Conservation (phyloP, 2,113 vertebrate genomes). For the Colius striatus region DNA sequence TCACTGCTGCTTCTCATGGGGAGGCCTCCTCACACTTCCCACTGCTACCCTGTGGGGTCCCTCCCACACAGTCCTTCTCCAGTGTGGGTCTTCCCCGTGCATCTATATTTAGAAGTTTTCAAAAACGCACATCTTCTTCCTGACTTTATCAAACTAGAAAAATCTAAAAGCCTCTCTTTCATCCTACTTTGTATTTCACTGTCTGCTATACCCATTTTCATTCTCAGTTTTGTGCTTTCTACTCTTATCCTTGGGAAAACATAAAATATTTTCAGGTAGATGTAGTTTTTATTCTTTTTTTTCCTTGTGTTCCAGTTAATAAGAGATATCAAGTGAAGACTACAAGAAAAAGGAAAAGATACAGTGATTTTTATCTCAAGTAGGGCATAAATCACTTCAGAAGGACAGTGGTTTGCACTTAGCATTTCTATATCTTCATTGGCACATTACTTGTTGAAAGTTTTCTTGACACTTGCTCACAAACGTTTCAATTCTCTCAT, state of each 20-base stretch:
- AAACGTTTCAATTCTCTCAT: not conserved
- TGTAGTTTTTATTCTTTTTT: not conserved
- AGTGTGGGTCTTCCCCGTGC: not conserved
- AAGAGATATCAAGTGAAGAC: not conserved
- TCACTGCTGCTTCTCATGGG: too few species aligned
- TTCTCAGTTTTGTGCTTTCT: not conserved
- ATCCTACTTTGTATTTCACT: not conserved
- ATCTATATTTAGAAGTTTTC: not conserved
- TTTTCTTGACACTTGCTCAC: not conserved
- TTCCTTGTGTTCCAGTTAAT: not conserved
- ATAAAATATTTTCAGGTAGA: not conserved
- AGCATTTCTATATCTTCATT: not conserved
- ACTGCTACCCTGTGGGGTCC: too few species aligned
- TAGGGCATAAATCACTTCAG: not conserved
- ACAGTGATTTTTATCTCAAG: not conserved
- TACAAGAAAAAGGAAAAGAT: not conserved
- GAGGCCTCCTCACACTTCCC: too few species aligned
- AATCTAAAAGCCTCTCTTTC: not conserved
- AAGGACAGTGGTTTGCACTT: not conserved
- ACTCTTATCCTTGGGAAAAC: not conserved
- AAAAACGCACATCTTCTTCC: not conserved
- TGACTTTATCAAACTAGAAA: not conserved
- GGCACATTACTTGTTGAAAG: not conserved
- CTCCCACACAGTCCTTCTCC: too few species aligned
- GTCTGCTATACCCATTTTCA: not conserved